Conservation (phyloP, 2,113 vertebrate genomes). For the Piprites chloris region DNA sequence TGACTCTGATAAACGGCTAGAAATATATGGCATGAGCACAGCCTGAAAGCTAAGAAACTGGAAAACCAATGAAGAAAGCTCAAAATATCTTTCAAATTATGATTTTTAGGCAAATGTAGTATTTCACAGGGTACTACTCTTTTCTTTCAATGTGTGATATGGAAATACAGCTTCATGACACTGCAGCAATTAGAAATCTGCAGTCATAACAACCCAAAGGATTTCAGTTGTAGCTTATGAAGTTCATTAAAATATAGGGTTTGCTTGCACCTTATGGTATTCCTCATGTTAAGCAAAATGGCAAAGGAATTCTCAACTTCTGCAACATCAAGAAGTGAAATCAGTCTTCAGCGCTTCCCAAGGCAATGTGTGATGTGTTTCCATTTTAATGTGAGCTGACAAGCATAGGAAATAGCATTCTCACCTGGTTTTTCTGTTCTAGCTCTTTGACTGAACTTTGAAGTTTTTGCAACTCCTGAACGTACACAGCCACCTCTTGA, state of each 20-base stretch:
- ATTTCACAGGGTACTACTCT: background rate
- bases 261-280: background rate
- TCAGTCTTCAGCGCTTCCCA: background rate
- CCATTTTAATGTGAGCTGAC: background rate
- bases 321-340: background rate
- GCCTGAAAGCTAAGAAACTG: background rate
- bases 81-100: background rate
- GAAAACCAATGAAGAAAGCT: background rate
- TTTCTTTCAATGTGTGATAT: background rate
- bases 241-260: background rate
- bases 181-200: background rate
- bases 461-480: slow-evolving; percentile 89
- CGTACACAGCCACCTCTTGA: slow-evolving; percentile 91
- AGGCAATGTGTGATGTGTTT: background rate
- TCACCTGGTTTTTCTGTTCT: slow-evolving; percentile 89
- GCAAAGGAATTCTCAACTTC: background rate
- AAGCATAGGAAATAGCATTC: background rate
- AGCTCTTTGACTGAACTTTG: slow-evolving; percentile 83
- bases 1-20: background rate
- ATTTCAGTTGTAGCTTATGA: background rate
- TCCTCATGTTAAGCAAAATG: background rate
- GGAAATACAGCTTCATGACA: background rate
- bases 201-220: background rate
- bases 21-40: background rate
- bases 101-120: background rate